Evolutionary conservation across 2,888 invertebrate genomes (phyloP).

Genomic region (Ephialtes manifestator): DNA sequence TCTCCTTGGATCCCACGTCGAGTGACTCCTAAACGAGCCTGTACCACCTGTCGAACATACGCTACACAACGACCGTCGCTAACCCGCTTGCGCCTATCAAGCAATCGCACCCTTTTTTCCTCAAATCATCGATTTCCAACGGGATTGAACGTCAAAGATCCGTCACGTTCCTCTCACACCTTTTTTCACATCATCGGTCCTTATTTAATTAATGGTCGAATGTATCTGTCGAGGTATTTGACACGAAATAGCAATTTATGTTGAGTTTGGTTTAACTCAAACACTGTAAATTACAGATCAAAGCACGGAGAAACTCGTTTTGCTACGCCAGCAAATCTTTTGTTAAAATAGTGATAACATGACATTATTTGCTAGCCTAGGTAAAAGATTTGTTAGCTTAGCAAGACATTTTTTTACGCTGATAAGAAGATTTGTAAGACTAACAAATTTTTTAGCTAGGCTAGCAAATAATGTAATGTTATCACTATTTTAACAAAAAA

Average conservation of each 20-base stretch:
- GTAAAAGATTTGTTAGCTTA: too few relatives aligned
- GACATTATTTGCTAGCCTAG: too few relatives aligned
- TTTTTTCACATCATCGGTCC: background rate
- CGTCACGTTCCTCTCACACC: background rate
- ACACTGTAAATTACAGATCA: background rate
- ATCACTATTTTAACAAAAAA: too few relatives aligned
- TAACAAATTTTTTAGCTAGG: too few relatives aligned
- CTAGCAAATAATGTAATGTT: too few relatives aligned
- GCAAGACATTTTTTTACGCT: too few relatives aligned
- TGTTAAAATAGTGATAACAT: too few relatives aligned
- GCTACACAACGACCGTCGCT: constrained; percentile 83
- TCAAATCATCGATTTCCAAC: constrained; percentile 39
- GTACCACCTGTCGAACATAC: constrained; percentile 85
- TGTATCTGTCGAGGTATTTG: background rate
- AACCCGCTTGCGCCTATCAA: constrained; percentile 83
- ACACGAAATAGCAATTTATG: background rate
- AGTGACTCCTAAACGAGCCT: constrained; percentile 88
- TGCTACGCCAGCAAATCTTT: too few relatives aligned
- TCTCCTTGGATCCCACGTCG: constrained; percentile 96
- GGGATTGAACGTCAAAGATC: background rate
- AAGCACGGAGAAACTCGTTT: too few relatives aligned
- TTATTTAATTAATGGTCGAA: background rate
- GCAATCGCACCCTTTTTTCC: constrained; percentile 65
- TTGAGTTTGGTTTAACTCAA: background rate
- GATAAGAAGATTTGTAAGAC: too few relatives aligned